Conservation (phyloP, 53 echinoderm and acorn worm genomes). For the Patiria pectinifera region DNA sequence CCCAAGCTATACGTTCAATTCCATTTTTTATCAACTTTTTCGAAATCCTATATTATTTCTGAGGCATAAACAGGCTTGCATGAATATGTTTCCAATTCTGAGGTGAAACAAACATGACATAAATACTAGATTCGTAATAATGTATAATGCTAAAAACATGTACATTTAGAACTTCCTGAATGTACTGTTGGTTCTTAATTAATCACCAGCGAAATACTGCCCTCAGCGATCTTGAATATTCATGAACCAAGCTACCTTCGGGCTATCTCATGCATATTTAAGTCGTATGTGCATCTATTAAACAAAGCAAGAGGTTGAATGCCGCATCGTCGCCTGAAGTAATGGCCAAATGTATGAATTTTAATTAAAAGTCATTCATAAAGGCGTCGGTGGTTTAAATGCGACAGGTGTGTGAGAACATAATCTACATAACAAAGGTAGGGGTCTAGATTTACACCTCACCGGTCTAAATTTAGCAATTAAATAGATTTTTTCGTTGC, state of each 20-base stretch:
- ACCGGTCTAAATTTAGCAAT: too few species aligned
- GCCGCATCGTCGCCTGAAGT: too few species aligned
- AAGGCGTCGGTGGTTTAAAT: too few species aligned
- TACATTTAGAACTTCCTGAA: not conserved
- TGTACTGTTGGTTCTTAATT: not conserved
- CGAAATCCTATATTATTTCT: not conserved
- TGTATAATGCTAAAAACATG: not conserved
- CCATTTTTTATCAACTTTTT: not conserved
- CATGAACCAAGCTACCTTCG: not conserved
- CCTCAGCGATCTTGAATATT: slow-evolving; percentile 16
- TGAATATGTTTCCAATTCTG: not conserved
- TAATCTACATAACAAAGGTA: too few species aligned
- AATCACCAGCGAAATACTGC: slow-evolving; percentile 2
- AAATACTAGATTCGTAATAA: not conserved
- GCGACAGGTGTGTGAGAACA: too few species aligned
- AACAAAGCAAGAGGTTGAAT: too few species aligned
- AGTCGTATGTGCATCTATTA: not conserved
- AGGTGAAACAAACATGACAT: not conserved
- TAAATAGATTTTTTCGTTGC: too few species aligned
- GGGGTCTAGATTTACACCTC: too few species aligned
- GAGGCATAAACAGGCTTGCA: not conserved
- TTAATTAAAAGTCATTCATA: too few species aligned
- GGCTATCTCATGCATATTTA: not conserved
- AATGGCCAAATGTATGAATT: too few species aligned
- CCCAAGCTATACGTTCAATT: too few species aligned